Percentiles rank a stretch among this genome's conserved stretches.
Evolutionary conservation across 2,797 vertebrate species (phyloP).

Genomic region (Anabacerthia variegaticeps): DNA sequence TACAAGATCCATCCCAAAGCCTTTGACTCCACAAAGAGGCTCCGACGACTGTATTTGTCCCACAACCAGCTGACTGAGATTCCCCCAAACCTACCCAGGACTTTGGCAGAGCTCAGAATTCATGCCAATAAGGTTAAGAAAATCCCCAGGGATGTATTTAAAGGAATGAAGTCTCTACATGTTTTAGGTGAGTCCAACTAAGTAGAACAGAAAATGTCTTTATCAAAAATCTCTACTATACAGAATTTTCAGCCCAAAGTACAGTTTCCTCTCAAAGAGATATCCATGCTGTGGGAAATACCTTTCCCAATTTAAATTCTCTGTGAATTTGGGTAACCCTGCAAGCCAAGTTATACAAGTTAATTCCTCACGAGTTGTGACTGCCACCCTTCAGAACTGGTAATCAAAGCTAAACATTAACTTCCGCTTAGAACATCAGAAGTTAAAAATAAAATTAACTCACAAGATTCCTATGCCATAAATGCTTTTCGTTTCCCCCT

Average conservation of each 20-base stretch:
- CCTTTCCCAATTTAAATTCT: background rate
- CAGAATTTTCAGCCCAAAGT: background rate
- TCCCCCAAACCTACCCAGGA: slow-evolving; percentile 89
- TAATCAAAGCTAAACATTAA: background rate
- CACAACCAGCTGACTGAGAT: slow-evolving; percentile 92
- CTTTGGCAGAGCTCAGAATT: slow-evolving; percentile 90
- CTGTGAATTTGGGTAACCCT: background rate
- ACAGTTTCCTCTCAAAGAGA: background rate
- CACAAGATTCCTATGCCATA: background rate
- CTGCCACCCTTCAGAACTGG: background rate
- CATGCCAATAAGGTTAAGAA: slow-evolving; percentile 92
- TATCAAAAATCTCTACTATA: background rate
- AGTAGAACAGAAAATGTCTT: background rate
- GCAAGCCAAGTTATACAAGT: background rate
- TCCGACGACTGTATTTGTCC: slow-evolving; percentile 90
- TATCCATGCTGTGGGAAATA: background rate
- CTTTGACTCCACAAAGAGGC: slow-evolving; percentile 85
- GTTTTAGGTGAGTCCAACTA: slow-evolving; percentile 85
- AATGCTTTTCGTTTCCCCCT: background rate
- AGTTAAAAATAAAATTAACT: background rate
- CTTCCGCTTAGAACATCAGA: background rate
- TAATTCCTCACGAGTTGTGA: background rate
- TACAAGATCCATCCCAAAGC: slow-evolving; percentile 93
- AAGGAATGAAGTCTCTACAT: slow-evolving; percentile 90
- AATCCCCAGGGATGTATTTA: slow-evolving; percentile 89